phyloP scores from a whole-genome alignment of 2,113 vertebrate species.

The Etheostoma spectabile region DNA sequence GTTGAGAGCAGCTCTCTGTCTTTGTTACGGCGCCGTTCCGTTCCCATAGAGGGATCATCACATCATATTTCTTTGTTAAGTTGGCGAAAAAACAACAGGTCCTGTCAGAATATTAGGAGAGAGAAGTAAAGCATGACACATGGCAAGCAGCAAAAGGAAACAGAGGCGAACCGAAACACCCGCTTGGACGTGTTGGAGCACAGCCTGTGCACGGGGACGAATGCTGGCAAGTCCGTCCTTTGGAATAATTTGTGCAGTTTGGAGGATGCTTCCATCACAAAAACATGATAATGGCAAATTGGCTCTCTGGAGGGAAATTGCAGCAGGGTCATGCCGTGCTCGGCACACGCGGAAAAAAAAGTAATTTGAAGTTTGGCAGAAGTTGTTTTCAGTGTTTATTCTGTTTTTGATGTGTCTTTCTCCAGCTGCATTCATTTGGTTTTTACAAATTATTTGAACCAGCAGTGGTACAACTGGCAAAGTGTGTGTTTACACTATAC shows the following conservation, averaged over 20 bases:
- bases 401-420: conserved; percentile 5
- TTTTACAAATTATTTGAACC: conserved; percentile 10
- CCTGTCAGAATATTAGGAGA: conserved; percentile 42
- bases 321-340: conserved; percentile 17
- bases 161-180: background rate
- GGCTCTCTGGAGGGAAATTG: conserved; percentile 34
- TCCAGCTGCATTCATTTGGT: background rate
- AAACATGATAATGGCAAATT: conserved; percentile 44
- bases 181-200: background rate
- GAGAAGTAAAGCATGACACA: conserved; percentile 40
- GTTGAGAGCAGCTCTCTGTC: conserved; percentile 47
- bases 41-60: conserved; percentile 11
- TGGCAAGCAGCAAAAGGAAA: conserved; percentile 1
- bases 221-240: conserved; percentile 21
- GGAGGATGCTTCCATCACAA: conserved; percentile 34
- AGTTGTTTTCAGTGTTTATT: conserved; percentile 13
- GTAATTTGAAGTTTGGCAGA: conserved; percentile 49
- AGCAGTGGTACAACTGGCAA: background rate
- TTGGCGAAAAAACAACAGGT: conserved; percentile 46
- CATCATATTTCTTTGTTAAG: conserved; percentile 60
- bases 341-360: conserved; percentile 5
- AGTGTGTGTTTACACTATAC: background rate
- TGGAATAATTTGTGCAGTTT: conserved; percentile 30
- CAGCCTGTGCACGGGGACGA: background rate
- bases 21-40: conserved; percentile 39